Base-by-base conservation (phyloP, 1,140 invertebrate genomes). In the Zaprionus gabonicus region DNA sequence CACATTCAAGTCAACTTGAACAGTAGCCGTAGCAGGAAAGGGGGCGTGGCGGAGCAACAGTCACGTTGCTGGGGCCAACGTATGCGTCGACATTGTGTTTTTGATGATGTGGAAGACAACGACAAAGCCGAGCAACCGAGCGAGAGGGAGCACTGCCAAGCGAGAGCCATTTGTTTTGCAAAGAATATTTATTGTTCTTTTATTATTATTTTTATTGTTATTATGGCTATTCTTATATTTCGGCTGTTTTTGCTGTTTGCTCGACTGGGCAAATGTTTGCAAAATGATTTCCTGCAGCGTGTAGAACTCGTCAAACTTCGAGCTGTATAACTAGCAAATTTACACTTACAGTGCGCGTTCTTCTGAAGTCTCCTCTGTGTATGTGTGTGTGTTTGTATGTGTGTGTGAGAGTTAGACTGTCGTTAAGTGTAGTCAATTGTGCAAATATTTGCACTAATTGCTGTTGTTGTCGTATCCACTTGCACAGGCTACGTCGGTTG, bases 281-380 rank as follows among this genome's bases (percentile, higher is more conserved):
- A 28, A 57, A 69, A 68, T 67, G 65, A 78, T 82, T 87, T 83
- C 81, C 83, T 88, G 81, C 71, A 71, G 73, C 69, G 73, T 73
- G 49, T 59, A 41, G 58, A 88, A 74, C 80, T 67, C 70, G 49
- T 34, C 80, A 78, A 88, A 71, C 31, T 66, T 53, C 60, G 70
- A 55, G 63, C 62, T 87, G 51, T 88, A 90, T 90, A 75, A 59
- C 74, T 58, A 75, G 72, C 76, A 82, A 90, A 88, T 85, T 85
- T 74, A 85, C 85, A 88, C 86, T 88, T 88, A 88, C 84, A 88
- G 72, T 69, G 62, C 71, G 78, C 74, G 83, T 87, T 83, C 80
- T 80, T 53, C 71, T 44, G 55, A 55, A 25, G 55, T 75, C 83
- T 78, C 62, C 67, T 66, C 56, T 55, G 36, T 53, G 34, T 13